Percentiles rank a stretch among this genome's conserved stretches.
Evolutionary conservation across 2,797 vertebrate genomes (phyloP).

Genomic region (Helicolenus hilgendorfi): DNA sequence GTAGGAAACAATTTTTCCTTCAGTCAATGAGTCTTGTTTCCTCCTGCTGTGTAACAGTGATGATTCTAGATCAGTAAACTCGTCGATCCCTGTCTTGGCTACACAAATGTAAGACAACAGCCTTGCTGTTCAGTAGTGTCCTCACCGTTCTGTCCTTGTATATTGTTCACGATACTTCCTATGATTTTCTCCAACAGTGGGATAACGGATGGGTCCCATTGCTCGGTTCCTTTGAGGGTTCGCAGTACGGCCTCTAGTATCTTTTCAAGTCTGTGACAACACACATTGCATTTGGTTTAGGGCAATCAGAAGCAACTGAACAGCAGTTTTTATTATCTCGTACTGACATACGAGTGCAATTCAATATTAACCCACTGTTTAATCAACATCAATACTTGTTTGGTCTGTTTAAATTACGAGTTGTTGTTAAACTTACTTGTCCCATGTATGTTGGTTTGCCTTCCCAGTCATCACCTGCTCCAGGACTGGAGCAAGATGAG

Average conservation of each 20-base stretch:
- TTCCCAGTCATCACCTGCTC: conserved; percentile 73
- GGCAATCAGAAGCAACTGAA: conserved; percentile 2
- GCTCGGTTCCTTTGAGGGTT: conserved; percentile 54
- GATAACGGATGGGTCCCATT: conserved; percentile 61
- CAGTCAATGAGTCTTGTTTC: not conserved
- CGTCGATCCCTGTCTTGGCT: not conserved
- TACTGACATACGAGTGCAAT: not conserved
- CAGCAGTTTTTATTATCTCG: not conserved
- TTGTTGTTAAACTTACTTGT: conserved; percentile 71
- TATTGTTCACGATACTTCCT: conserved; percentile 24
- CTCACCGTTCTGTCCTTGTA: conserved; percentile 82
- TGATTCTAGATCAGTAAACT: not conserved
- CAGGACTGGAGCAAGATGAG: conserved; percentile 68
- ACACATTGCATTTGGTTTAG: conserved; percentile 28
- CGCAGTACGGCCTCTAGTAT: conserved; percentile 74
- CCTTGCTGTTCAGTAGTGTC: not conserved
- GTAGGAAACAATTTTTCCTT: not conserved
- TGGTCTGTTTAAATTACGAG: not conserved
- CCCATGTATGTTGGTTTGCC: conserved; percentile 81
- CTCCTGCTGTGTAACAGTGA: not conserved
- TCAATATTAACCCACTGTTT: not conserved
- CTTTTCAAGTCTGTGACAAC: conserved; percentile 75
- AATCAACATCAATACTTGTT: not conserved
- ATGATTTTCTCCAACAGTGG: conserved; percentile 65
- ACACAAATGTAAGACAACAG: not conserved